Percentiles rank a stretch among this genome's conserved stretches.
These are phyloP conservation scores for Microplitis manilae DNA, from an alignment of 2,888 invertebrate genomes.

Conservation along the genomic window DNA sequence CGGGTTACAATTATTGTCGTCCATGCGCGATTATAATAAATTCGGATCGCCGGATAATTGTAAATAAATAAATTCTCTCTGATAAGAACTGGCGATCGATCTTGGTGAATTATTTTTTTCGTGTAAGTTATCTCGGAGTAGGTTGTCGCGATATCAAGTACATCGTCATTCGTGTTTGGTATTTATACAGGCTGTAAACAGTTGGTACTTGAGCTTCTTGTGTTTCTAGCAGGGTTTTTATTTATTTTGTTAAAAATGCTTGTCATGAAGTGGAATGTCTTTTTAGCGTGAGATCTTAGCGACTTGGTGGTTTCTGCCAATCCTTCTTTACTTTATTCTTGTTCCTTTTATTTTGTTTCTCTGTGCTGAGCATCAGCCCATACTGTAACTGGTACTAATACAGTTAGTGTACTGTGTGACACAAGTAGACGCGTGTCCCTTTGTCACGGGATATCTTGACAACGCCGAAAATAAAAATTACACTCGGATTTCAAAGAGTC, in stretches of 20 bases:
- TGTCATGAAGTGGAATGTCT: no score
- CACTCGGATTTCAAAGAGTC: slow-evolving; percentile 53
- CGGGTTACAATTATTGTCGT: not conserved
- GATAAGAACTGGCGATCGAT: slow-evolving; percentile 15
- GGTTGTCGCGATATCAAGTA: slow-evolving; percentile 54
- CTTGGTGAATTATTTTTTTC: slow-evolving; percentile 24
- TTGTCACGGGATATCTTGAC: slow-evolving; percentile 31
- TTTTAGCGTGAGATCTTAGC: no score
- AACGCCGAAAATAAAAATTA: slow-evolving; percentile 49
- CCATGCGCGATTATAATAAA: not conserved
- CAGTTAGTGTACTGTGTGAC: slow-evolving; percentile 2
- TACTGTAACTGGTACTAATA: not conserved
- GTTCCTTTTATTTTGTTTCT: not conserved
- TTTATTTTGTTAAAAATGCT: not conserved
- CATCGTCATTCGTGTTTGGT: slow-evolving; percentile 47
- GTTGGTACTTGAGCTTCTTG: slow-evolving; percentile 19
- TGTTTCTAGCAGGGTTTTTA: not conserved
- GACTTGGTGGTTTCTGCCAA: no score
- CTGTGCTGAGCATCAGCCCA: not conserved
- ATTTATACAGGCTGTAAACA: slow-evolving; percentile 45
- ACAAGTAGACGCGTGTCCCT: slow-evolving; percentile 8
- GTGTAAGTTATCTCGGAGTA: slow-evolving; percentile 48
- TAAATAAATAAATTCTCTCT: not conserved
- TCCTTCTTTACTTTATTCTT: no score
- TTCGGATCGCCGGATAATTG: not conserved